These are phyloP conservation scores for Furcifer pardalis DNA, from an alignment of 2,797 vertebrate genomes.

Conservation along the genomic window DNA sequence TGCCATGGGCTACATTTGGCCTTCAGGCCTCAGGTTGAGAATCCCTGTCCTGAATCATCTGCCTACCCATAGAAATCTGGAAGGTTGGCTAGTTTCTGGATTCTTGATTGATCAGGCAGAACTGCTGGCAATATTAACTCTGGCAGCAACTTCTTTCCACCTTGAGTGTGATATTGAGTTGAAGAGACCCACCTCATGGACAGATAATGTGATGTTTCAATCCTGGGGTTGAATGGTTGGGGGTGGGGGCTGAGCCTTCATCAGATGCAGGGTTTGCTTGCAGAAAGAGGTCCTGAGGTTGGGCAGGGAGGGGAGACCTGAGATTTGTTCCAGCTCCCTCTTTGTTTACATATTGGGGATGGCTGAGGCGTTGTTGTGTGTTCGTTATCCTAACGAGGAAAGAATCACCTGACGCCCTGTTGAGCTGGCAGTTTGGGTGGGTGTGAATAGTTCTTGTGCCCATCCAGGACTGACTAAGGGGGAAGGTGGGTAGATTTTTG, in stretches of 20 bases:
- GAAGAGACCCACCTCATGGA: background rate
- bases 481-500: background rate
- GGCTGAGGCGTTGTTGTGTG: slow-evolving; percentile 16
- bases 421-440: slow-evolving; percentile 6
- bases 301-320: background rate
- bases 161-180: background rate
- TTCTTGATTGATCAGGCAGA: background rate
- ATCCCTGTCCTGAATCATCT: too few relatives aligned
- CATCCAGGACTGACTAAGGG: background rate
- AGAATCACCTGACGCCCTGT: slow-evolving; percentile 32
- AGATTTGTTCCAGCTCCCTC: slow-evolving; percentile 14
- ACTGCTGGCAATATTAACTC: background rate
- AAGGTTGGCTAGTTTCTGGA: too few relatives aligned
- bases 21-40: too few relatives aligned
- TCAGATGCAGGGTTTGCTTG: background rate
- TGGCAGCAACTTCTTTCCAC: background rate
- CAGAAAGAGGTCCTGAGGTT: background rate
- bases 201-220: background rate
- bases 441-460: background rate
- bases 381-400: slow-evolving; percentile 38
- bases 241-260: background rate
- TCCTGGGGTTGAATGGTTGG: background rate
- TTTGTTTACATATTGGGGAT: slow-evolving; percentile 4
- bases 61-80: too few relatives aligned
- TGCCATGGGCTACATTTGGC: too few relatives aligned